A percentile compares a stretch with the other conserved stretches of the same genome.
Conservation (phyloP, 2,888 invertebrate species). For the Harmothoe impar region DNA sequence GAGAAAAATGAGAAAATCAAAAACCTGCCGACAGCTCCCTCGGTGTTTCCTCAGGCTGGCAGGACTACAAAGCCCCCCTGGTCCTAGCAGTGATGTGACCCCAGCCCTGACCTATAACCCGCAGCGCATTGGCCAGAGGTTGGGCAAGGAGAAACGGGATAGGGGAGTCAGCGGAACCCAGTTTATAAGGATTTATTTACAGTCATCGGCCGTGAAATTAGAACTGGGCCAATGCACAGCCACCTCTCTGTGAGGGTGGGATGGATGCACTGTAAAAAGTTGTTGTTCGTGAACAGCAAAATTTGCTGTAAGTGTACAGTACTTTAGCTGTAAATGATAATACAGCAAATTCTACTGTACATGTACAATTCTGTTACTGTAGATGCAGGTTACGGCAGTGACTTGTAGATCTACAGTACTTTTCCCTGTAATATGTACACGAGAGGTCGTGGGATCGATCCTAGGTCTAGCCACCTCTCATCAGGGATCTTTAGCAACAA, state of each 20-base stretch:
- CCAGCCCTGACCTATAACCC: neutral
- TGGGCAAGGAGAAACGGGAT: neutral
- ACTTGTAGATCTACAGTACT: too few species aligned
- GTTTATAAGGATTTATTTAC: conserved; percentile 45
- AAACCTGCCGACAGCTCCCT: neutral
- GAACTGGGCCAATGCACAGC: neutral
- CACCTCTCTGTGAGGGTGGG: neutral
- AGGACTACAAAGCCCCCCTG: neutral
- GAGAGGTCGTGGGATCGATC: too few species aligned
- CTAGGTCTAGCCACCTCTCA: too few species aligned
- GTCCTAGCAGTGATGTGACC: neutral
- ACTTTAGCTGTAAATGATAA: too few species aligned
- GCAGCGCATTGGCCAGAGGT: neutral
- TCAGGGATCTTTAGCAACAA: too few species aligned
- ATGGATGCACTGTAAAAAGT: too few species aligned
- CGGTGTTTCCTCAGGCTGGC: neutral
- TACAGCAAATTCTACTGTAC: too few species aligned
- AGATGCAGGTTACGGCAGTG: too few species aligned
- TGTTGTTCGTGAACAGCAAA: too few species aligned
- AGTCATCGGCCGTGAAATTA: conserved; percentile 25
- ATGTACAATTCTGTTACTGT: too few species aligned
- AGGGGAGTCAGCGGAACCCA: neutral
- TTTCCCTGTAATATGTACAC: too few species aligned
- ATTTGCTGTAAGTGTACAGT: too few species aligned
- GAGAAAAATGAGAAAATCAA: neutral